A percentile compares a stretch with the other conserved stretches of the same genome.
Conservation (phyloP, 2,113 vertebrate genomes). For the Boulengeromyrus knoepffleri region DNA sequence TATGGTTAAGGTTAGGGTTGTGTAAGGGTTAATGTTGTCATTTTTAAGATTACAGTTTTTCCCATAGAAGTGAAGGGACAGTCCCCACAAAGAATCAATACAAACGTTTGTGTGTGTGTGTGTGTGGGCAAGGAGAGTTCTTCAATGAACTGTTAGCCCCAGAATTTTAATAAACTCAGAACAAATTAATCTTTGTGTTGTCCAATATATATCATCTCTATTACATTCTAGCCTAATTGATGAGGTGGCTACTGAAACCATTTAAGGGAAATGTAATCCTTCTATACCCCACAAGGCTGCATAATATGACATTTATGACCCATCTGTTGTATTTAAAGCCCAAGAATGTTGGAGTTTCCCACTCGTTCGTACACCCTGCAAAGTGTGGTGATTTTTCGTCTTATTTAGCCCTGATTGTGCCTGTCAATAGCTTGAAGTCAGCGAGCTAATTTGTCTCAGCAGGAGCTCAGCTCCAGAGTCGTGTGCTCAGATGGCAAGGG, state of each 20-base stretch:
- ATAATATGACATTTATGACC: not conserved
- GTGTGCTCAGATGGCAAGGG: not conserved
- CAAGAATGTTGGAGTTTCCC: not conserved
- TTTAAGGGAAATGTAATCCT: not conserved
- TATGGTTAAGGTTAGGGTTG: not conserved
- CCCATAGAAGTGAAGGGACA: not conserved
- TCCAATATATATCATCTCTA: not conserved
- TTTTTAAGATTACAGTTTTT: not conserved
- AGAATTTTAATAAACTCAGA: not conserved
- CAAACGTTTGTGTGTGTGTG: not conserved
- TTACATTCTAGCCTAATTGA: not conserved
- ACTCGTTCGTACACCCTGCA: not conserved
- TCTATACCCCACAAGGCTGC: not conserved
- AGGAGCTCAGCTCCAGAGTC: not conserved
- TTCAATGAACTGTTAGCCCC: not conserved
- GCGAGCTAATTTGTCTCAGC: not conserved
- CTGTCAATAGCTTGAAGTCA: not conserved
- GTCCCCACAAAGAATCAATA: not conserved
- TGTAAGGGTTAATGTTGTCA: not conserved
- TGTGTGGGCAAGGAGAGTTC: not conserved
- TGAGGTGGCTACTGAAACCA: not conserved
- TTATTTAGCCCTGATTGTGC: not conserved
- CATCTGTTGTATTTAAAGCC: not conserved
- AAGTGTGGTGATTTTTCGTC: not conserved
- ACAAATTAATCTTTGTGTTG: not conserved